These are phyloP conservation scores for Hystrix cristata DNA, from an alignment of 2,113 vertebrate genomes.

Conservation along the genomic window DNA sequence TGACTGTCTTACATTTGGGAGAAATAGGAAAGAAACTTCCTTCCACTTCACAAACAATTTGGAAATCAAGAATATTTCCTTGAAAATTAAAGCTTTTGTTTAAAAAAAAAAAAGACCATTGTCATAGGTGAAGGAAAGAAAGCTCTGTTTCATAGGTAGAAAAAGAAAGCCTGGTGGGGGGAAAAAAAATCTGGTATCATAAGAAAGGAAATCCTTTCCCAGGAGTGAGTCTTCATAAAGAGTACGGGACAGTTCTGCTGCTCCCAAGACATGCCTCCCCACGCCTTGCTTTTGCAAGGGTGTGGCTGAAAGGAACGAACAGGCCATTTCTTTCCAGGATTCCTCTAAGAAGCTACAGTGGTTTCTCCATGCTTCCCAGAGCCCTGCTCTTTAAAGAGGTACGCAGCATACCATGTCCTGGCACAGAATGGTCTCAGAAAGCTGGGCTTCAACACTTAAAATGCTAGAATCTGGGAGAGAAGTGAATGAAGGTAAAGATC, in stretches of 20 bases:
- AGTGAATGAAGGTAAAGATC: background rate
- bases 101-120: background rate
- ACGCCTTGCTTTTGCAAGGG: no score
- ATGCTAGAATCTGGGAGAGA: background rate
- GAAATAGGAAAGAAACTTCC: background rate
- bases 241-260: no score
- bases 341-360: rapidly evolving
- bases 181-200: background rate
- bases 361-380: rapidly evolving
- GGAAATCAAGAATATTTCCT: background rate
- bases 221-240: background rate
- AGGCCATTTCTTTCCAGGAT: background rate
- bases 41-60: background rate
- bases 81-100: background rate
- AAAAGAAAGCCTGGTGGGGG: background rate
- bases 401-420: background rate
- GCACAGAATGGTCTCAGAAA: background rate
- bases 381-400: background rate
- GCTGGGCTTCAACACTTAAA: background rate
- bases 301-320: background rate
- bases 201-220: background rate
- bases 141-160: background rate
- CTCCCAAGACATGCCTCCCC: no score
- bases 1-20: no score
- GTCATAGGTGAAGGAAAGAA: background rate